Percentiles rank a stretch among this genome's conserved stretches.
Conservation (phyloP, 2,888 invertebrate genomes). For the Cyclophora albipunctata region DNA sequence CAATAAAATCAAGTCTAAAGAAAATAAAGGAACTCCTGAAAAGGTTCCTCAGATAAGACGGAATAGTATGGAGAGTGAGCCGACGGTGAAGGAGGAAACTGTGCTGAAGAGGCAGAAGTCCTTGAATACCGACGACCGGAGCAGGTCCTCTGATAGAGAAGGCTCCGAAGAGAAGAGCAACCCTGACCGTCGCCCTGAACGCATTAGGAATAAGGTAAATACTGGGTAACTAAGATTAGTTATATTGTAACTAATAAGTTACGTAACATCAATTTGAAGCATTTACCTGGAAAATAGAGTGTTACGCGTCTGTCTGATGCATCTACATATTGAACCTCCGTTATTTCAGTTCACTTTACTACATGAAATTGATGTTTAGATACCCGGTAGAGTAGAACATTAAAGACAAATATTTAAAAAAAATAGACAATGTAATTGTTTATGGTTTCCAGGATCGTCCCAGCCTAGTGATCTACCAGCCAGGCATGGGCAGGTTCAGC, state of each 20-base stretch:
- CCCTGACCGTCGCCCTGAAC: conserved; percentile 74
- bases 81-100: conserved; percentile 44
- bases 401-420: not conserved
- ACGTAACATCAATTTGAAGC: no score
- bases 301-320: no score
- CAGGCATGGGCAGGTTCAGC: conserved; percentile 88
- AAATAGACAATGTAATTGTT: no score
- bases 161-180: conserved; percentile 70
- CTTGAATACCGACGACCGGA: conserved; percentile 64
- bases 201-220: conserved; percentile 79
- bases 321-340: no score
- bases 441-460: conserved; percentile 82
- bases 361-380: not conserved
- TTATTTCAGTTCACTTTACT: not conserved
- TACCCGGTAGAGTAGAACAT: not conserved
- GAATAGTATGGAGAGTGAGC: conserved; percentile 59
- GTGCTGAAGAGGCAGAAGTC: conserved; percentile 72
- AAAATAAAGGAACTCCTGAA: conserved; percentile 48
- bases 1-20: conserved; percentile 30
- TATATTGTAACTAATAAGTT: no score
- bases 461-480: conserved; percentile 91
- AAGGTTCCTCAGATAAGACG: conserved; percentile 44
- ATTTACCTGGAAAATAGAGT: no score
- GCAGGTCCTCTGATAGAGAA: conserved; percentile 71
- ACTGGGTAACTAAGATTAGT: not conserved